Evolutionary conservation across 2,113 vertebrate genomes (phyloP).

Genomic region (Corythoichthys haematopterus): DNA sequence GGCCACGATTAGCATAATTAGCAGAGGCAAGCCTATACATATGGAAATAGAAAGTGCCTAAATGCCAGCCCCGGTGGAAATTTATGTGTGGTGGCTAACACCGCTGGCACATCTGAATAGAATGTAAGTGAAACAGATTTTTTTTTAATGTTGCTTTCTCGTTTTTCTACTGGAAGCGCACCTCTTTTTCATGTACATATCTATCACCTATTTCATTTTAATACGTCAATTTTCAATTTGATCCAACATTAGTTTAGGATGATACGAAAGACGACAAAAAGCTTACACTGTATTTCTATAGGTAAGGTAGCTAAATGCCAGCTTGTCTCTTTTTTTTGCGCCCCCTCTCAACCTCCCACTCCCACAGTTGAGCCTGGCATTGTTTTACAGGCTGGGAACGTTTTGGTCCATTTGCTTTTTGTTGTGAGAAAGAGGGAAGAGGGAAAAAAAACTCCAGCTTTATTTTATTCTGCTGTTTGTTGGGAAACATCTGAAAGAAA

Average conservation of each 20-base stretch:
- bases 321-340: slow-evolving; percentile 42
- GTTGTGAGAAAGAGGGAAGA: slow-evolving; percentile 32
- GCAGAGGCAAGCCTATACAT: slow-evolving; percentile 92
- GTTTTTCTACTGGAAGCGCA: slow-evolving; percentile 35
- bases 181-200: slow-evolving; percentile 9
- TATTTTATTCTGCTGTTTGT: slow-evolving; percentile 75
- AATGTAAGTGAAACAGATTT: slow-evolving; percentile 78
- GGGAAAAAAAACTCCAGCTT: slow-evolving; percentile 49
- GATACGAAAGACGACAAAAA: slow-evolving; percentile 40
- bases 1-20: slow-evolving; percentile 96
- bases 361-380: slow-evolving; percentile 59
- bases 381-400: slow-evolving; percentile 71
- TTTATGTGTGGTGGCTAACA: slow-evolving; percentile 87
- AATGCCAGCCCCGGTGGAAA: slow-evolving; percentile 91
- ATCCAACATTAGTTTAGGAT: slow-evolving; percentile 33
- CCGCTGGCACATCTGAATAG: slow-evolving; percentile 85
- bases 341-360: slow-evolving; percentile 48
- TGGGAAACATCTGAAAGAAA: slow-evolving; percentile 78
- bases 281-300: slow-evolving; percentile 69
- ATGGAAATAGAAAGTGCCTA: slow-evolving; percentile 91
- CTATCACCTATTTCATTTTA: slow-evolving; percentile 3
- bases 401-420: slow-evolving; percentile 71
- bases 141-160: slow-evolving; percentile 51
- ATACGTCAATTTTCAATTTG: background rate
- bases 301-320: slow-evolving; percentile 68